Percentiles rank a stretch among this genome's conserved stretches.
phyloP scores from a whole-genome alignment of 1,140 invertebrate genomes.

The Acromyrmex charruanus region DNA sequence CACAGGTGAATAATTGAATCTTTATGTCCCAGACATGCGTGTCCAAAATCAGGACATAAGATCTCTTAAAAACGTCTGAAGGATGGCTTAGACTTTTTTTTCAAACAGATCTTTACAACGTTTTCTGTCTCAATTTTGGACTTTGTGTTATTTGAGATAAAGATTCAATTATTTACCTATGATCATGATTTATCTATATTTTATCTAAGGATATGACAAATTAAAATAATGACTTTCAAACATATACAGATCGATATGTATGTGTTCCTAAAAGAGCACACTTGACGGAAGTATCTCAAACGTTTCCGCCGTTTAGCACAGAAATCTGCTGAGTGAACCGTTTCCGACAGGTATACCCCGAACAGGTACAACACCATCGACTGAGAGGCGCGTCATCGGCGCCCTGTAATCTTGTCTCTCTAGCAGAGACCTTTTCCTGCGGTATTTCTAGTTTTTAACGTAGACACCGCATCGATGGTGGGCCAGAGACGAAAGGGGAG shows the following conservation, averaged over 20 bases:
- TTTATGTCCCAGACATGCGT: too few species aligned
- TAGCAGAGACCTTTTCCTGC: slow-evolving; percentile 57
- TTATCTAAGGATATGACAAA: neutral
- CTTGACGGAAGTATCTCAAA: slow-evolving; percentile 27
- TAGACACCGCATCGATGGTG: neutral
- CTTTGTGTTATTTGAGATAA: too few species aligned
- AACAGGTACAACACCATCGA: slow-evolving; percentile 3
- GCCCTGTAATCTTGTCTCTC: slow-evolving; percentile 72
- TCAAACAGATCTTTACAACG: too few species aligned
- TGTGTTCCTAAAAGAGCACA: neutral
- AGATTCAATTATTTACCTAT: neutral
- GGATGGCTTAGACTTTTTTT: too few species aligned
- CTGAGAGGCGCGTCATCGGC: slow-evolving; percentile 21
- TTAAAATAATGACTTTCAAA: neutral
- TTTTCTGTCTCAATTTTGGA: too few species aligned
- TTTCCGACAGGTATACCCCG: slow-evolving; percentile 57
- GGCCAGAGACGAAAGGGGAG: neutral
- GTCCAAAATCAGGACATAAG: too few species aligned
- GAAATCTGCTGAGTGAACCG: slow-evolving; percentile 48
- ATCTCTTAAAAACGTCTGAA: too few species aligned
- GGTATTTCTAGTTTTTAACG: slow-evolving; percentile 74
- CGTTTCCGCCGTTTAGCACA: slow-evolving; percentile 37
- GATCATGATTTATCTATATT: neutral
- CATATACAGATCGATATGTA: neutral
- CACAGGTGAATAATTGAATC: too few species aligned